Percentiles rank a stretch among this genome's conserved stretches.
Conservation (phyloP, 2,797 vertebrate species). For the Margarornis squamiger region DNA sequence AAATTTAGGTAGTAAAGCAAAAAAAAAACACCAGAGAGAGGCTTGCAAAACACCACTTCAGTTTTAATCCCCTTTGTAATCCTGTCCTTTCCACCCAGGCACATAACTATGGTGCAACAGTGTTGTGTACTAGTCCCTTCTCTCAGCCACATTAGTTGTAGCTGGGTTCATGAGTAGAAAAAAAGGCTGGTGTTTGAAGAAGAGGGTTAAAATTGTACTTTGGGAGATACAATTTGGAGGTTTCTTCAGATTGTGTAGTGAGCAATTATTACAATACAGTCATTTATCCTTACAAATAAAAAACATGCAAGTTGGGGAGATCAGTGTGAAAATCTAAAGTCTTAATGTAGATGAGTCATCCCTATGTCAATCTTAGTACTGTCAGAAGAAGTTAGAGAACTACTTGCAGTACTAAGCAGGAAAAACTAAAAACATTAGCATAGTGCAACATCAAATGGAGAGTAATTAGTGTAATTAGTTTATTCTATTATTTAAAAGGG, state of each 20-base stretch:
- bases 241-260: neutral
- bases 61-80: neutral
- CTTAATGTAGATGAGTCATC: neutral
- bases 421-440: neutral
- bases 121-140: neutral
- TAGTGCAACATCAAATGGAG: neutral
- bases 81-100: neutral
- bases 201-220: neutral
- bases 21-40: neutral
- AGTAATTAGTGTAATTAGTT: neutral
- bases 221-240: neutral
- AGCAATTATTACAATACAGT: neutral
- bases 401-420: neutral
- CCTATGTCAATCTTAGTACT: neutral
- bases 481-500: neutral
- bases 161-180: neutral
- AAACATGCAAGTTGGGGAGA: neutral
- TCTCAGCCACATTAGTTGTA: neutral
- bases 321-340: neutral
- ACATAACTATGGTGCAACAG: neutral
- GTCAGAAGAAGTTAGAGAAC: neutral
- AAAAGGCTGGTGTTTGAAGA: neutral
- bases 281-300: neutral
- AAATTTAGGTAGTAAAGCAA: neutral
- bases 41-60: neutral